These are phyloP conservation scores for Parnassius orleans DNA, from an alignment of 2,888 invertebrate genomes.

Conservation along the genomic window DNA sequence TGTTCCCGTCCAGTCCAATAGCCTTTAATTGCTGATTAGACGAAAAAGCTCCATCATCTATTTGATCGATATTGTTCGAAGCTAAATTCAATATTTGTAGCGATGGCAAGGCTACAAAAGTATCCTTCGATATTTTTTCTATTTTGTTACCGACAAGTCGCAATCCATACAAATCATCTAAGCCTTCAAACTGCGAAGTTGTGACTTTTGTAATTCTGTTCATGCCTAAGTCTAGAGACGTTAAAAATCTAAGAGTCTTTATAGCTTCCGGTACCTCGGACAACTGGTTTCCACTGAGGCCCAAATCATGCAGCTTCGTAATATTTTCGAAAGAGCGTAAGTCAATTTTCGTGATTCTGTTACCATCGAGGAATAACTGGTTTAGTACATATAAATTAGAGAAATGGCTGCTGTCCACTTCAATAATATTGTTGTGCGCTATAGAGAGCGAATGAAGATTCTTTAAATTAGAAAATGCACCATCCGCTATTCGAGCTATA, in stretches of 20 bases:
- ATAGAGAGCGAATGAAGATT: slow-evolving; percentile 89
- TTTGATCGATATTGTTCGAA: slow-evolving; percentile 87
- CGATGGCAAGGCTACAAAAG: slow-evolving; percentile 85
- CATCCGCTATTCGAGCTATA: slow-evolving; percentile 85
- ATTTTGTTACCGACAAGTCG: slow-evolving; percentile 90
- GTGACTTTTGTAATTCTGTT: slow-evolving; percentile 88
- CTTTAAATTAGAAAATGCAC: slow-evolving; percentile 87
- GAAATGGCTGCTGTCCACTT: slow-evolving; percentile 86
- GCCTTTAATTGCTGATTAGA: slow-evolving; percentile 87
- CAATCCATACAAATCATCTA: slow-evolving; percentile 87
- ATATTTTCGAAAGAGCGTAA: slow-evolving; percentile 88
- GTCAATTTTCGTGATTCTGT: slow-evolving; percentile 85
- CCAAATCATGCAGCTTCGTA: slow-evolving; percentile 88
- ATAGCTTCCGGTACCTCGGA: slow-evolving; percentile 86
- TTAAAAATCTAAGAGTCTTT: slow-evolving; percentile 85
- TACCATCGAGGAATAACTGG: slow-evolving; percentile 87
- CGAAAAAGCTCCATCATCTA: slow-evolving; percentile 89
- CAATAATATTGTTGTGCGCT: slow-evolving; percentile 85
- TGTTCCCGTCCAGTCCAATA: slow-evolving; percentile 89
- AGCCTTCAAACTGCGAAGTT: slow-evolving; percentile 86
- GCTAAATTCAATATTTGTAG: slow-evolving; percentile 90
- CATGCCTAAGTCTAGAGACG: slow-evolving; percentile 90
- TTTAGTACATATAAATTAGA: slow-evolving; percentile 87
- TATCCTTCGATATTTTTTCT: slow-evolving; percentile 87
- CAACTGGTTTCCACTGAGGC: slow-evolving; percentile 87